Evolutionary conservation across 1,140 invertebrate genomes (phyloP).

Genomic region (Papilio aristodemus): DNA sequence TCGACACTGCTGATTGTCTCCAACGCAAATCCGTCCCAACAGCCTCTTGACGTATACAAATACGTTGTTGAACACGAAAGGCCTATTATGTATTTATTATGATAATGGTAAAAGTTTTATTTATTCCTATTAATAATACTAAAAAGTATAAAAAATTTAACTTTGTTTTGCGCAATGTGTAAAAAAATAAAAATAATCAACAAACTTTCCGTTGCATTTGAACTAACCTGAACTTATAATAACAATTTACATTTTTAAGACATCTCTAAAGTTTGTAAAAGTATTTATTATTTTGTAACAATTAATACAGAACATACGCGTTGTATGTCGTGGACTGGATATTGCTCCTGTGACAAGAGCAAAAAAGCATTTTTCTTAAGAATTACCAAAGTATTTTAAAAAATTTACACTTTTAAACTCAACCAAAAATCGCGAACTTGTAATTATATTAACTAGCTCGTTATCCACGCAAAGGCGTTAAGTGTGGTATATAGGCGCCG

Average conservation of each 20-base stretch:
- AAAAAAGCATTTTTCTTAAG: neutral
- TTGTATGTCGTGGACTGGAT: too few species aligned
- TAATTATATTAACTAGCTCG: constrained; percentile 40
- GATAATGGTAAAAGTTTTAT: neutral
- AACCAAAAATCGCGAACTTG: neutral
- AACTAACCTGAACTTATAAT: too few species aligned
- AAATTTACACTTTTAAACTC: too few species aligned
- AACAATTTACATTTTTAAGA: too few species aligned
- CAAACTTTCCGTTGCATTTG: too few species aligned
- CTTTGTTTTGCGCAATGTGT: too few species aligned
- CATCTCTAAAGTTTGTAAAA: too few species aligned
- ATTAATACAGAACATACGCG: too few species aligned
- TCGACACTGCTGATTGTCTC: constrained; percentile 56
- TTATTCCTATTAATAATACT: neutral
- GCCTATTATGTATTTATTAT: neutral
- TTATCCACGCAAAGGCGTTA: constrained; percentile 62
- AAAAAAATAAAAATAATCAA: too few species aligned
- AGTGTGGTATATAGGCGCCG: constrained; percentile 25
- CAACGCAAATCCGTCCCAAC: constrained; percentile 5
- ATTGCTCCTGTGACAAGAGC: neutral
- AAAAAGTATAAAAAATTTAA: too few species aligned
- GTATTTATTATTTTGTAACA: too few species aligned
- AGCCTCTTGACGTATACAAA: constrained; percentile 24
- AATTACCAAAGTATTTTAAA: too few species aligned
- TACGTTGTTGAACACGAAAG: constrained; percentile 19